Evolutionary conservation across 2,888 invertebrate species (phyloP).

Genomic region (Priocnemis perturbator): DNA sequence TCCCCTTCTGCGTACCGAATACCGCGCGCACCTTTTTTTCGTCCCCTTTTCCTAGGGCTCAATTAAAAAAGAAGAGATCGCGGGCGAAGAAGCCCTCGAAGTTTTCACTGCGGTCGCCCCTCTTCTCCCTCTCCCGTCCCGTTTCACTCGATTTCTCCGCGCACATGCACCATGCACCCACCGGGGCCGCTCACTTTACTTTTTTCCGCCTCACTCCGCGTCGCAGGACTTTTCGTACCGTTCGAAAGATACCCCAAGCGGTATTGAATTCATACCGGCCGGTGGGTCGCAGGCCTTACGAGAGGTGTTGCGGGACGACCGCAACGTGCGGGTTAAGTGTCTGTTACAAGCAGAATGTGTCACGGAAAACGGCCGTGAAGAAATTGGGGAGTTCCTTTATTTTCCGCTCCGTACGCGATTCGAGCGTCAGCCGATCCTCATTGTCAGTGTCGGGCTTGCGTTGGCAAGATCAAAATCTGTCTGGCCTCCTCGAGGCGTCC

Average conservation of each 20-base stretch:
- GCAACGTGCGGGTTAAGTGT: conserved; percentile 66
- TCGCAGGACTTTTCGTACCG: conserved; percentile 8
- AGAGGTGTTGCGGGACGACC: conserved; percentile 42
- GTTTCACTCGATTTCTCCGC: conserved; percentile 48
- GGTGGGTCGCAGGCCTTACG: conserved; percentile 12
- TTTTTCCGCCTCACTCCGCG: conserved; percentile 6
- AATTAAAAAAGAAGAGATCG: conserved; percentile 42
- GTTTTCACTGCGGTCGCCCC: conserved; percentile 52
- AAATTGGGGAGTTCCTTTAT: conserved; percentile 25
- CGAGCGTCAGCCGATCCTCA: not conserved
- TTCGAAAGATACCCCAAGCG: conserved; percentile 30
- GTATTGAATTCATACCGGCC: conserved; percentile 49
- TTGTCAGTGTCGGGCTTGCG: not conserved
- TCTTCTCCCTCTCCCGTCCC: conserved; percentile 5
- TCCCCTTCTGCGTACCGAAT: not conserved
- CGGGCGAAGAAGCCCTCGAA: conserved; percentile 49
- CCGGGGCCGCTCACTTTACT: not conserved
- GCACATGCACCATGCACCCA: conserved; percentile 17
- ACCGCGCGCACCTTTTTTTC: conserved; percentile 18
- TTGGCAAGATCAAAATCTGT: too few relatives aligned
- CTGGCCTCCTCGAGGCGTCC: too few relatives aligned
- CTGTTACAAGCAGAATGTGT: conserved; percentile 57
- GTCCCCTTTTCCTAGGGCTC: conserved; percentile 25
- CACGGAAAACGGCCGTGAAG: conserved; percentile 55
- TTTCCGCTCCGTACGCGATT: not conserved